Evolutionary conservation across 2,888 invertebrate species (phyloP), one percentile per base, ranked within the genome.

Genomic region (Protophormia terraenovae): DNA sequence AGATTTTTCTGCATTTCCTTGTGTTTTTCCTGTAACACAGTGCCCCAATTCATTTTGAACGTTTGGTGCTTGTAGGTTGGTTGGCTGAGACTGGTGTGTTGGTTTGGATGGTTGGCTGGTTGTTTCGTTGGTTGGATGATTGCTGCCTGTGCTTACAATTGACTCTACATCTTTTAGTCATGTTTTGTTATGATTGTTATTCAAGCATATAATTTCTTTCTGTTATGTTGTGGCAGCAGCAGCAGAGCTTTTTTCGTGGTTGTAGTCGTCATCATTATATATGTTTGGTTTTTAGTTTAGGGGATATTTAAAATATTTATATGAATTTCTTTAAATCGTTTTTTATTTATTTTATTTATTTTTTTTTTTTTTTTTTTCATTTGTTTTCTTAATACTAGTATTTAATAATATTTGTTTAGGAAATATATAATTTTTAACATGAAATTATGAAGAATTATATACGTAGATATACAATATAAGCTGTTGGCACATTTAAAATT

Each of bases 1-100:
- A 82, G 53, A 69, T n/a, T 80, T 83, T 76, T 84, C 76, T 79
- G 84, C 84, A 84, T 71, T 84, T 84, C 69, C 83, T 79, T 72
- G 50, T 45, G 83, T 64, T 53, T 50, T 75, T 77, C 79, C 71
- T 66, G 69, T 58, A 79, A 66, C 79, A 73, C 71, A 75, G 71
- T 80, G 80, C 45, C 75, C 82, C 64, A 83, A 55, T 75, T 84
- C 45, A 84, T 55, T 64, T 27, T 69, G 55, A 66, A 53, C 64
- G 35, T 64, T 60, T 69, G 55, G 10, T 71, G 62, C 53, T 38
- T 55, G 60, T 60, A 19, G 71, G 35, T 53, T 66, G 16, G 24
- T 50, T 50, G 32, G 47, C 6, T 45, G 6, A 6, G 32, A 10
- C 10, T 32, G 32, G 4, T 2, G 32, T 32, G 6, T 32, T 32